These are phyloP conservation scores for Pandemis heparana DNA, from an alignment of 2,888 invertebrate genomes.

Conservation along the genomic window DNA sequence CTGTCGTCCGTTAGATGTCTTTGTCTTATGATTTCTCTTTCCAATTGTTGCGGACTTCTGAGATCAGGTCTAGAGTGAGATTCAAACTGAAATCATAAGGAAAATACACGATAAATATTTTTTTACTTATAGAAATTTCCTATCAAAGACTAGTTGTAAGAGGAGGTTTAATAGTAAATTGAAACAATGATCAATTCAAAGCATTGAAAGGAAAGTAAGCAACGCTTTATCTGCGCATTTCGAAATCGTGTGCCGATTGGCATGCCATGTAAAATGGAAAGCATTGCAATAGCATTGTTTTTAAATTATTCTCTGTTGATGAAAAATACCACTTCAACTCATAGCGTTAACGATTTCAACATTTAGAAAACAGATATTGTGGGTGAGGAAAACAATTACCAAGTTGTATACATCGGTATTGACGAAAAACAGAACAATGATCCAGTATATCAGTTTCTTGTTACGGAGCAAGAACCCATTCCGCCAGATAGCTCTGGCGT, in stretches of 20 bases:
- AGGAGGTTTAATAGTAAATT: background rate
- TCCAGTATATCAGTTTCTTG: constrained; percentile 58
- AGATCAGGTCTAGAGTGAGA: constrained; percentile 80
- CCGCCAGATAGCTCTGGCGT: constrained; percentile 48
- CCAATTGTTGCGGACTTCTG: constrained; percentile 87
- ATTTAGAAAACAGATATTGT: constrained; percentile 23
- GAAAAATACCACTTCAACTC: background rate
- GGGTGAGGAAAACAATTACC: constrained; percentile 35
- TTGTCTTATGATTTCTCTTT: constrained; percentile 85
- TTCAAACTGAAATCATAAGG: constrained; percentile 71
- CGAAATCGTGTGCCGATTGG: background rate
- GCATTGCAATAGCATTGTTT: constrained; percentile 7
- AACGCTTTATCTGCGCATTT: background rate
- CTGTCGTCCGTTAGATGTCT: constrained; percentile 84
- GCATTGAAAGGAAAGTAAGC: background rate
- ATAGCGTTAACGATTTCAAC: constrained; percentile 19
- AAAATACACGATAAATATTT: background rate
- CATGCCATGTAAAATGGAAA: background rate
- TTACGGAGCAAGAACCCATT: constrained; percentile 43
- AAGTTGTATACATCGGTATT: constrained; percentile 42
- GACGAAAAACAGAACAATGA: constrained; percentile 56
- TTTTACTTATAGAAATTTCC: background rate
- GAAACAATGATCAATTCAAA: background rate
- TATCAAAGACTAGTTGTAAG: background rate
- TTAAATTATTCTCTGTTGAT: background rate